A percentile compares a stretch with the other conserved stretches of the same genome.
phyloP scores from a whole-genome alignment of 2,888 invertebrate genomes.

The Odontocerum albicorne region DNA sequence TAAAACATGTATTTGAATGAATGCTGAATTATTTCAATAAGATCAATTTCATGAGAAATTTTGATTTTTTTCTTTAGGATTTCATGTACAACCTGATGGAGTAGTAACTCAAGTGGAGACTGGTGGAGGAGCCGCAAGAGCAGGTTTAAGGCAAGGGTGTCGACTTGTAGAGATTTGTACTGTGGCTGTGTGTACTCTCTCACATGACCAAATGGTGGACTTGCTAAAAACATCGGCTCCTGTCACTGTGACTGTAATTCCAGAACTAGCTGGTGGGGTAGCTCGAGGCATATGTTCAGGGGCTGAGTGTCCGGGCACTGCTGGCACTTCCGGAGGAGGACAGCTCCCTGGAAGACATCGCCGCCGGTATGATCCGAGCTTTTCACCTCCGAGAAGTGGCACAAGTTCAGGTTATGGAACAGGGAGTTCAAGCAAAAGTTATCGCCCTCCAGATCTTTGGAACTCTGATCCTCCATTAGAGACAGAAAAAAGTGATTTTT shows the following conservation, averaged over 20 bases:
- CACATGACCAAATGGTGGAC: constrained; percentile 92
- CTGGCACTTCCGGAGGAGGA: constrained; percentile 53
- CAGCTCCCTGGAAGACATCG: constrained; percentile 60
- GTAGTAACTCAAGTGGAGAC: constrained; percentile 90
- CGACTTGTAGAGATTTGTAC: constrained; percentile 90
- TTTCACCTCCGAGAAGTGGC: constrained; percentile 77
- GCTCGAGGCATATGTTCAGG: constrained; percentile 30
- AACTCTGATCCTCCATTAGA: constrained; percentile 19
- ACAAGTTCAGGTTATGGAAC: constrained; percentile 86
- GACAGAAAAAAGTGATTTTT: constrained; percentile 12
- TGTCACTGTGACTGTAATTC: constrained; percentile 81
- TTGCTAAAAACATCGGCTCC: constrained; percentile 85
- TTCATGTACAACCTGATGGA: constrained; percentile 91
- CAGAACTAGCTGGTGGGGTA: constrained; percentile 56
- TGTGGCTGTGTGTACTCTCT: constrained; percentile 84
- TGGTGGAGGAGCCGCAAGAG: constrained; percentile 66
- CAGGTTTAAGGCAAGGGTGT: constrained; percentile 88
- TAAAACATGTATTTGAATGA: too few relatives aligned
- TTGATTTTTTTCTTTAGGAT: constrained; percentile 60
- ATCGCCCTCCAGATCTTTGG: constrained; percentile 29
- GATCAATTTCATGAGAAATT: too few relatives aligned
- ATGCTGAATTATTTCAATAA: too few relatives aligned
- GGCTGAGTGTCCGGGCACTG: constrained; percentile 37
- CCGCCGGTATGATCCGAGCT: constrained; percentile 70
- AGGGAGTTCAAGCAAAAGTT: constrained; percentile 46